phyloP scores from a whole-genome alignment of 2,113 vertebrate species.

The Caloenas nicobarica region DNA sequence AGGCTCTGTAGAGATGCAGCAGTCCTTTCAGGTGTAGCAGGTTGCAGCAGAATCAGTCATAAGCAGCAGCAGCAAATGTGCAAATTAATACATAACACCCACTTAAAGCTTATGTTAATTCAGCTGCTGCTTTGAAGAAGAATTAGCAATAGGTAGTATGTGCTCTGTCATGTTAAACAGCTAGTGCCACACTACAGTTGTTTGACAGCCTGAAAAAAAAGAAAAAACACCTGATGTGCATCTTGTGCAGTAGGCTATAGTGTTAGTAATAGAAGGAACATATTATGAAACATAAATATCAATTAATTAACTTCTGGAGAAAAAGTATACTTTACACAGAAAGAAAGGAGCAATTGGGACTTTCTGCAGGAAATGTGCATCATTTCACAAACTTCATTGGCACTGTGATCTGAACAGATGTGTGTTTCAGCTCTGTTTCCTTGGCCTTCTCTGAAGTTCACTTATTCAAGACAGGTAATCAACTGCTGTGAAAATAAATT shows the following conservation, averaged over 20 bases:
- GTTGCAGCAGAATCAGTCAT: slow-evolving; percentile 13
- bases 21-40: background rate
- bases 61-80: slow-evolving; percentile 37
- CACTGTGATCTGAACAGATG: slow-evolving; percentile 21
- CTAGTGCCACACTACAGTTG: background rate
- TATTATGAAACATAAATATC: background rate
- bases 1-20: background rate
- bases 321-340: background rate
- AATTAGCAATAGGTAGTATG: background rate
- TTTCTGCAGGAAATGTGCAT: background rate
- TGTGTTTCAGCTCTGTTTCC: background rate
- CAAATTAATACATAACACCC: slow-evolving; percentile 16
- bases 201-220: background rate
- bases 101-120: slow-evolving; percentile 40
- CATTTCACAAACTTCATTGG: slow-evolving; percentile 23
- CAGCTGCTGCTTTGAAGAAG: slow-evolving; percentile 18
- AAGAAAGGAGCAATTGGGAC: background rate
- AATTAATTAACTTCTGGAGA: background rate
- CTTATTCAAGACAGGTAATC: slow-evolving; percentile 35
- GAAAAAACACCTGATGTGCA: background rate
- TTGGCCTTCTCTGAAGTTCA: slow-evolving; percentile 33
- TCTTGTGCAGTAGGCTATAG: background rate
- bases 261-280: background rate
- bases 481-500: slow-evolving; percentile 28
- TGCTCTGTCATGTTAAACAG: background rate